Evolutionary conservation across 2,888 invertebrate genomes (phyloP).

Genomic region (Rhagophthalmus giganteus): DNA sequence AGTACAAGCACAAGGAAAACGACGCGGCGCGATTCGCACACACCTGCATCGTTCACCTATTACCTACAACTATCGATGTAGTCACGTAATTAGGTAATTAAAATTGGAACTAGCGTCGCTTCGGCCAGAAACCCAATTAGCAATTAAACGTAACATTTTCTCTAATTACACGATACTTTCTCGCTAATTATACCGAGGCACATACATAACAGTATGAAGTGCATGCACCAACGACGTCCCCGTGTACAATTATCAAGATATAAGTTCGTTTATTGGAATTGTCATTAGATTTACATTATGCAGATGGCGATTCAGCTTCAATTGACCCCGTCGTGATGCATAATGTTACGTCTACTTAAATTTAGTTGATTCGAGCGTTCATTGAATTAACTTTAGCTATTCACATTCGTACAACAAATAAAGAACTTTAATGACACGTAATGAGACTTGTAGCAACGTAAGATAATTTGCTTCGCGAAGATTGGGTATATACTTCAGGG

Average conservation of each 20-base stretch:
- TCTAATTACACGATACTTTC: conserved; percentile 59
- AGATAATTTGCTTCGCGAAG: conserved; percentile 23
- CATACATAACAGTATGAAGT: conserved; percentile 24
- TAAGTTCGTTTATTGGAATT: conserved; percentile 34
- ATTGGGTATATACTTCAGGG: conserved; percentile 14
- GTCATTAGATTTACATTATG: conserved; percentile 39
- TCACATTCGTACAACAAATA: conserved; percentile 25
- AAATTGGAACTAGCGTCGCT: conserved; percentile 58
- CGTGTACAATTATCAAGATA: conserved; percentile 31
- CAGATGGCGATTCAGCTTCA: conserved; percentile 35
- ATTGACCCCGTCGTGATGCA: conserved; percentile 33
- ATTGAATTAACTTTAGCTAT: conserved; percentile 27
- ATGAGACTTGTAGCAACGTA: conserved; percentile 21
- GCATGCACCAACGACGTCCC: conserved; percentile 14
- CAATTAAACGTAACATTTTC: conserved; percentile 61
- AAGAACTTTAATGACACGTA: conserved; percentile 25
- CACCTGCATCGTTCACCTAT: too few species aligned
- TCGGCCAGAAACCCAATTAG: conserved; percentile 60
- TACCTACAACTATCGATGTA: too few species aligned
- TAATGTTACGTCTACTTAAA: conserved; percentile 33
- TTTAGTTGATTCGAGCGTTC: conserved; percentile 22
- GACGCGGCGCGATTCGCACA: too few species aligned
- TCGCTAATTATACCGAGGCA: conserved; percentile 53
- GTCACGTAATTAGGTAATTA: conserved; percentile 61
- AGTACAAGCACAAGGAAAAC: too few species aligned